These are phyloP conservation scores for Pararge aegeria DNA, from an alignment of 1,140 invertebrate genomes.

Conservation along the genomic window DNA sequence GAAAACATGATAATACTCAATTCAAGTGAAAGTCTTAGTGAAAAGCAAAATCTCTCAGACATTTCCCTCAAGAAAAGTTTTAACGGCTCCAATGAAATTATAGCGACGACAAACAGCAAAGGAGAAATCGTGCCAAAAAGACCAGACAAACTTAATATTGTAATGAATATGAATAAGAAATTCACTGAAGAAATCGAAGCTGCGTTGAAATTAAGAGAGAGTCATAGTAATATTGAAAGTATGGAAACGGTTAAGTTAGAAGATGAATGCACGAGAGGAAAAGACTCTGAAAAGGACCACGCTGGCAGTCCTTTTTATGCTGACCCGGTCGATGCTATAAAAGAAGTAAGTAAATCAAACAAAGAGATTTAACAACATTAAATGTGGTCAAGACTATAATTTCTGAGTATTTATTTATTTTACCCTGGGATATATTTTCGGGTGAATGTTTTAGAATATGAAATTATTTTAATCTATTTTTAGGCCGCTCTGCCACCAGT, in stretches of 20 bases:
- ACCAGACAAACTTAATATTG: conserved; percentile 75
- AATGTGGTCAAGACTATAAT: too few species aligned
- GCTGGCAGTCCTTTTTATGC: conserved; percentile 94
- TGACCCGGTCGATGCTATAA: conserved; percentile 93
- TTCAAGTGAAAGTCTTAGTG: conserved; percentile 64
- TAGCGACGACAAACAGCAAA: conserved; percentile 78
- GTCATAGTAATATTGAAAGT: conserved; percentile 63
- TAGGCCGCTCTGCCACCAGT: conserved; percentile 70
- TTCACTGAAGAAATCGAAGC: conserved; percentile 73
- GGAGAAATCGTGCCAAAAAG: conserved; percentile 73
- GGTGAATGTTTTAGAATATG: too few species aligned
- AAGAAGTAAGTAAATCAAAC: conserved; percentile 61
- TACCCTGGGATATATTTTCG: too few species aligned
- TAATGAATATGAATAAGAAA: conserved; percentile 75
- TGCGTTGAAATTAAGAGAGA: conserved; percentile 61
- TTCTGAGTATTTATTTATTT: too few species aligned
- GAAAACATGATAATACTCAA: conserved; percentile 66
- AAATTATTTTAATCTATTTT: conserved; percentile 21
- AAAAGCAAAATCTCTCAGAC: conserved; percentile 64
- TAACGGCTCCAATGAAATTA: conserved; percentile 69
- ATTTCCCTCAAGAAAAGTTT: conserved; percentile 66
- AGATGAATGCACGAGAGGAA: conserved; percentile 49
- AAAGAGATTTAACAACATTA: background rate
- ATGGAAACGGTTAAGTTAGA: conserved; percentile 74
- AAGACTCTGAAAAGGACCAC: conserved; percentile 78